phyloP scores from a whole-genome alignment of 2,888 invertebrate species.

The Leptinotarsa tumamoca region DNA sequence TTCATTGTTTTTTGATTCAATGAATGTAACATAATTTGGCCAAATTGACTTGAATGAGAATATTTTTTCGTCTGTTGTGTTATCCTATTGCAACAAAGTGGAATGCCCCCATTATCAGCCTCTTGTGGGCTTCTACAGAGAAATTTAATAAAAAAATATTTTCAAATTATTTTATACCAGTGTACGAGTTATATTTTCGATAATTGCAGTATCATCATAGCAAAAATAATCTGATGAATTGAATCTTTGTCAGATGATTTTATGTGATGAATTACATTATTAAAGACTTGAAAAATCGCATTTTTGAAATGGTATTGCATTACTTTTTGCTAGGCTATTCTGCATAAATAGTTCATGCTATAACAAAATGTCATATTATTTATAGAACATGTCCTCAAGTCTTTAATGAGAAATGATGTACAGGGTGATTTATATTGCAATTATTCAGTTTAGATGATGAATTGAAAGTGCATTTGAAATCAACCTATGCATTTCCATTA shows the following conservation, averaged over 20 bases:
- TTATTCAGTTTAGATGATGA: background rate
- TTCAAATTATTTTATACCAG: background rate
- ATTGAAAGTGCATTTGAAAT: constrained; percentile 3
- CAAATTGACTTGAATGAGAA: no score
- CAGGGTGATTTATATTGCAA: constrained; percentile 12
- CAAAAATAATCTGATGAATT: constrained; percentile 17
- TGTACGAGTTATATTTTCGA: constrained; percentile 29
- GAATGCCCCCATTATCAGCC: constrained; percentile 26
- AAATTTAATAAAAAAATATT: background rate
- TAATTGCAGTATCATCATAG: constrained; percentile 34
- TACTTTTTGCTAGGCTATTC: background rate
- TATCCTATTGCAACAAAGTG: constrained; percentile 17
- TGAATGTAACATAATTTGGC: no score
- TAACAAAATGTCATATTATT: background rate
- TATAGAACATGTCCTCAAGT: background rate
- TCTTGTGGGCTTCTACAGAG: constrained; percentile 25
- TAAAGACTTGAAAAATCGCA: constrained; percentile 22
- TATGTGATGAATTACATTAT: constrained; percentile 6
- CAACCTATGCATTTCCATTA: background rate
- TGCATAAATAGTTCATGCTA: background rate
- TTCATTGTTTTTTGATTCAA: background rate
- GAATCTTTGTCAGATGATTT: constrained; percentile 6
- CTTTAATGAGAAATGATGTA: background rate
- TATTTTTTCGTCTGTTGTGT: no score
- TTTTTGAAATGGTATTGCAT: background rate